Evolutionary conservation across 2,797 vertebrate genomes (phyloP), one percentile per base, ranked within the genome.

Genomic region (Naso thynnoides): DNA sequence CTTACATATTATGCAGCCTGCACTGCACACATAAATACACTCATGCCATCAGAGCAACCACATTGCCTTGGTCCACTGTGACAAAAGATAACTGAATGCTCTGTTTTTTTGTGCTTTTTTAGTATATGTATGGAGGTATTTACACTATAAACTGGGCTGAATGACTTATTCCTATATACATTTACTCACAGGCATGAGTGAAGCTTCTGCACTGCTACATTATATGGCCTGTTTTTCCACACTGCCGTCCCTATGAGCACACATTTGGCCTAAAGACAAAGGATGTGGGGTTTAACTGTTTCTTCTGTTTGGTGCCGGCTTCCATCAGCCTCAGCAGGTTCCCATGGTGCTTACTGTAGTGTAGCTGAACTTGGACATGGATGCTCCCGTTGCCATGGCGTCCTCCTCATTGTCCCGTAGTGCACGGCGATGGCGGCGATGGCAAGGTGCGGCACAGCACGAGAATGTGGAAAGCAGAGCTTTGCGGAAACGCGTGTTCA

Each of bases 401-500:
- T 97, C 97, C 2, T 97, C 96, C 5, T 95, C 90, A 0, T 94
- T 93, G 2, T 94, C 94, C 52, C 92, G 89, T 1, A 91, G 42
- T n/a, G 86, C 81, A 4, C 62, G 76, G 0, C 76, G 82, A 1
- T 59, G 86, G 18, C 75, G 89, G 8, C 92, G 91, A 0, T 78
- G 82, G 80, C 95, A 85, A n/a, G 93, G 92, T 0, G 84, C 77
- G 2, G 88, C 79, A 24, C 96, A 96, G 88, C 96, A 92, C 0
- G 93, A 87, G 11, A 96, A 98, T 0, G 96, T 97, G 81, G 94
- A 52, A 3, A 96, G 82, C 21, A 97, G 95, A 11, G 97, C 97
- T 57, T 96, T 95, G 63, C 97, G 96, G 88, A 99, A 99, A 18
- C 97, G 97, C 3, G 95, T 97, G 94, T 99, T 98, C 97, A 98